Base-by-base conservation (phyloP, 1,140 invertebrate species). In the Hylyphantes graminicola region DNA sequence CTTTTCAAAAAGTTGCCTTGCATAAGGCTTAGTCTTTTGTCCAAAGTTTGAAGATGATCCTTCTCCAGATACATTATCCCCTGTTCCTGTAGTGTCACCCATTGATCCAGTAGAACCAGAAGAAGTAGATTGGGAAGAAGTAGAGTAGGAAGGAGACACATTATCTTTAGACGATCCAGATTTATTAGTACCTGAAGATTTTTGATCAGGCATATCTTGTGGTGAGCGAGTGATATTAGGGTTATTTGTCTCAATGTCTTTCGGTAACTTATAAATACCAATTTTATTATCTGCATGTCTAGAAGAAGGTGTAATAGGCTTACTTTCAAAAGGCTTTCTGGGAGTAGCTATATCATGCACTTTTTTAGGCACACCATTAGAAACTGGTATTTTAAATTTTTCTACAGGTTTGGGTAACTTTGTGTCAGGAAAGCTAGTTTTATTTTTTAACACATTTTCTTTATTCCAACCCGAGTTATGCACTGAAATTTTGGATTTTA, bases 361-460 rank as follows among this genome's bases (percentile, higher is more conserved):
- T 21, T 73, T 73, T 81, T 81, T 73, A 63, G n/a, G 7, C 13
- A 65, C 15, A 19, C 19, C 2, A 15, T 19, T 72, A 9, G 35
- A 73, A 73, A 63, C 11, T 51, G 67, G 55, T 7, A 48, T 35
- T 63, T 73, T 81, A 63, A 13, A 55, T 63, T 81, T 59, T 64
- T 73, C 79, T 0, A 48, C 68, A 19, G 8, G 15, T 11, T 73
- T 21, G 8, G 57, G 55, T 21, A 63, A 61, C 21, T 81, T 81
- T 48, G 55, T 17, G 64, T 81, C 35, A 15, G 79, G 68, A 51
- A 72, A 63, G 0, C 61, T 53, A n/a, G 19, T 57, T 63, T 68
- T 80, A 61, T 59, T 65, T 7, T n/a, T 51, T n/a, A 65, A 35
- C 19, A 83, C 65, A 65, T 83, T 83, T 75, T 83, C 80, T 51